These are phyloP conservation scores for Drosophila arizonae DNA, from an alignment of 1,140 invertebrate species.

Conservation along the genomic window DNA sequence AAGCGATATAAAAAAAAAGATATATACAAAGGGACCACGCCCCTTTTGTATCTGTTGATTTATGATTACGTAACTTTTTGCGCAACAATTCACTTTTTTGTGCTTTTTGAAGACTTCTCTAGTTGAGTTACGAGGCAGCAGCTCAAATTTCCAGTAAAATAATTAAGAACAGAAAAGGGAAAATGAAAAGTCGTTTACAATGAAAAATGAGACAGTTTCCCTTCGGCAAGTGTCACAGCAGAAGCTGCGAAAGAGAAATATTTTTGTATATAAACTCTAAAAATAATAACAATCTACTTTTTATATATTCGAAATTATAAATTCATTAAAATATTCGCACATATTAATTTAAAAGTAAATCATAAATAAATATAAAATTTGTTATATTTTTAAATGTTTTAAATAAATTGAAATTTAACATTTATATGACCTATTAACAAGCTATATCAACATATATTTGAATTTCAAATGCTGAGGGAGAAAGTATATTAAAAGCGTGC, in stretches of 20 bases:
- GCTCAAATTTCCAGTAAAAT: slow-evolving; percentile 39
- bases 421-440: no score
- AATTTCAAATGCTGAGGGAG: no score
- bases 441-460: no score
- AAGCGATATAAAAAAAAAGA: slow-evolving; percentile 19
- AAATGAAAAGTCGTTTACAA: slow-evolving; percentile 5
- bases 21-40: slow-evolving; percentile 33
- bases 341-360: no score
- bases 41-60: slow-evolving; percentile 58
- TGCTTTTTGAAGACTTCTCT: slow-evolving; percentile 1
- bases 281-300: no score
- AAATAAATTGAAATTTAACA: no score
- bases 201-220: slow-evolving; percentile 55
- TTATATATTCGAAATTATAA: no score
- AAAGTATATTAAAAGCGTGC: no score
- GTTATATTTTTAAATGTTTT: no score
- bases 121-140: slow-evolving; percentile 25
- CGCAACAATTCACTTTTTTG: slow-evolving; percentile 8
- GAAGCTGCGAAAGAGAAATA: neutral
- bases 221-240: neutral
- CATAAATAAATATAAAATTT: no score
- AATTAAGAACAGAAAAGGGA: slow-evolving; percentile 12
- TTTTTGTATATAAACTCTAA: no score
- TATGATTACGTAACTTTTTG: slow-evolving; percentile 67
- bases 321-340: no score